phyloP scores from a whole-genome alignment of 1,140 invertebrate genomes.

The Monomorium pharaonis region DNA sequence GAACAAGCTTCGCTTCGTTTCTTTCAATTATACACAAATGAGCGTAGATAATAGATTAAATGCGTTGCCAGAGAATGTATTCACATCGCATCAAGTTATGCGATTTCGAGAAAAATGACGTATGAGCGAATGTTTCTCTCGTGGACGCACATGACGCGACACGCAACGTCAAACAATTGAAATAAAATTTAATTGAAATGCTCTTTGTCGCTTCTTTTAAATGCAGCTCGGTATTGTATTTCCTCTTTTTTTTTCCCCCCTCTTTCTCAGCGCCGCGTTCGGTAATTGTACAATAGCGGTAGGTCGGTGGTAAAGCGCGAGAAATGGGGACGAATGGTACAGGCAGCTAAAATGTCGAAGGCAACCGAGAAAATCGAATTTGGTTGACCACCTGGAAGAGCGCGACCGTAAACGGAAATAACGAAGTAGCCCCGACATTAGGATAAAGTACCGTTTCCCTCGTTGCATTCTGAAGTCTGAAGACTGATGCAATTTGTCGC shows the following conservation, averaged over 20 bases:
- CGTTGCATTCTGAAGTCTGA: slow-evolving; percentile 41
- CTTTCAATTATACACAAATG: background rate
- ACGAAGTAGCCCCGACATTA: slow-evolving; percentile 61
- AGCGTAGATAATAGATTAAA: slow-evolving; percentile 33
- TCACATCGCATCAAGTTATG: slow-evolving; percentile 3
- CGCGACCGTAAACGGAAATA: slow-evolving; percentile 57
- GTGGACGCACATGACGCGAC: background rate
- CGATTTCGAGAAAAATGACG: slow-evolving; percentile 23
- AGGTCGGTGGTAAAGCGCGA: slow-evolving; percentile 49
- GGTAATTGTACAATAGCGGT: slow-evolving; percentile 53
- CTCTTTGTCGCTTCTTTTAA: slow-evolving; percentile 32
- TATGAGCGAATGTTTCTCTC: background rate
- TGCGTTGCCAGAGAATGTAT: background rate
- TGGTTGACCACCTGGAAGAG: slow-evolving; percentile 57
- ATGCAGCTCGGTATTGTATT: slow-evolving; percentile 15
- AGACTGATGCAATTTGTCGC: slow-evolving; percentile 54
- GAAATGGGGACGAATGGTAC: slow-evolving; percentile 42
- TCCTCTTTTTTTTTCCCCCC: background rate
- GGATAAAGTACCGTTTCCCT: slow-evolving; percentile 53
- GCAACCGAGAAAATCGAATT: slow-evolving; percentile 68
- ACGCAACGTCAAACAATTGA: slow-evolving; percentile 43
- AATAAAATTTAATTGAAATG: slow-evolving; percentile 58
- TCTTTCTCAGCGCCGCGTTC: background rate
- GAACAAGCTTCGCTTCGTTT: background rate
- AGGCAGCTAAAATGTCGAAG: slow-evolving; percentile 56